These are phyloP conservation scores for Proctacanthus coquilletti DNA, from an alignment of 1,140 invertebrate genomes.

Conservation along the genomic window DNA sequence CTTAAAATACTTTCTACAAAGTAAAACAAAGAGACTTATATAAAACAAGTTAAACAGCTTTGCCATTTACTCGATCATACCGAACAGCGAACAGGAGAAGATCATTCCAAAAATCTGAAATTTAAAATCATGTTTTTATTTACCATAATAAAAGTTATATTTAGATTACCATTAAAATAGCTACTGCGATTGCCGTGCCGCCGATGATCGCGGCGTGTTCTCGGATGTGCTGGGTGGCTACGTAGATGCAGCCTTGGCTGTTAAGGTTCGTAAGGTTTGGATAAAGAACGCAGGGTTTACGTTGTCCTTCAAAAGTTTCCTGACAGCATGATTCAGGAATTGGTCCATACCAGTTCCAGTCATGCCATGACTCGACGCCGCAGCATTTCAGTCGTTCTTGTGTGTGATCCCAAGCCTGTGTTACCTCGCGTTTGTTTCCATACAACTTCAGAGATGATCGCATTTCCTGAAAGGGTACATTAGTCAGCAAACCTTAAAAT, in stretches of 20 bases:
- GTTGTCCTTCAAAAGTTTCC: conserved; percentile 46
- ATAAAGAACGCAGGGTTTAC: conserved; percentile 43
- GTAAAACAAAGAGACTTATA: too few species aligned
- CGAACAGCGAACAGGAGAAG: conserved; percentile 54
- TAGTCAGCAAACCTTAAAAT: too few species aligned
- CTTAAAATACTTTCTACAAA: too few species aligned
- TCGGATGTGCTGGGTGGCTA: conserved; percentile 51
- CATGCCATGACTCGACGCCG: conserved; percentile 52
- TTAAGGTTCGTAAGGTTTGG: conserved; percentile 47
- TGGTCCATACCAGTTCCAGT: conserved; percentile 63
- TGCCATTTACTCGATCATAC: conserved; percentile 58
- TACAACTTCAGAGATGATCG: conserved; percentile 55
- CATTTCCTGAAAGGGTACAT: too few species aligned
- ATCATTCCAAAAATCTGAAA: conserved; percentile 45
- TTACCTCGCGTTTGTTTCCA: conserved; percentile 45
- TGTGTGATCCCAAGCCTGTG: conserved; percentile 67
- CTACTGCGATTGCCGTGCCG: conserved; percentile 61
- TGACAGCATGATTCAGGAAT: conserved; percentile 68
- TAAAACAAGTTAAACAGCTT: too few species aligned
- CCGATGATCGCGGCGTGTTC: conserved; percentile 66
- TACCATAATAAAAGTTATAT: conserved; percentile 6
- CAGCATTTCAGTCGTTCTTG: conserved; percentile 70
- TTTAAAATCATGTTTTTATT: background rate
- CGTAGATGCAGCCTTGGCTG: conserved; percentile 53
- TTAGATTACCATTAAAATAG: conserved; percentile 47